Evolutionary conservation across 2,113 vertebrate genomes (phyloP).

Genomic region (Sarotherodon lohbergeri): DNA sequence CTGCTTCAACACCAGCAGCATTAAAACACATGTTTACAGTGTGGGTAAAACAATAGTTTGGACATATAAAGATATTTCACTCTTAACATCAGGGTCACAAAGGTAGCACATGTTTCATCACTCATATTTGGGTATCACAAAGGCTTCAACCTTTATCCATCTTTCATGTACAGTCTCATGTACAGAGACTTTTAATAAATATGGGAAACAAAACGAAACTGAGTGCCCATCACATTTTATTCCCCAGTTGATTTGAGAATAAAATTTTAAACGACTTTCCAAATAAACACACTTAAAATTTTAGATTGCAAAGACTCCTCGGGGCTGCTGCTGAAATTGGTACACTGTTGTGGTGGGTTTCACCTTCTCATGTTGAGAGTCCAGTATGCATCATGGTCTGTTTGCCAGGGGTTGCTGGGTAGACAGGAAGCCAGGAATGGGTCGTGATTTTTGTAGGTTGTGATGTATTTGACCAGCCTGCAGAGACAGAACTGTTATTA

Average conservation of each 20-base stretch:
- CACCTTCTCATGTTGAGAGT: conserved; percentile 87
- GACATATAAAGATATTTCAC: background rate
- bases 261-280: background rate
- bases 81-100: background rate
- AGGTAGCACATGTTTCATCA: background rate
- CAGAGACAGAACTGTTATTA: background rate
- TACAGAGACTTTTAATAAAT: background rate
- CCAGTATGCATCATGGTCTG: conserved; percentile 87
- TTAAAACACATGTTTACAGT: background rate
- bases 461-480: conserved; percentile 87
- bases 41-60: background rate
- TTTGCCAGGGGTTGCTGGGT: conserved; percentile 93
- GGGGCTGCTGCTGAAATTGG: background rate
- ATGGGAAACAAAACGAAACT: background rate
- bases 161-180: background rate
- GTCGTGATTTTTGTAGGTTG: conserved; percentile 86
- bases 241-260: background rate
- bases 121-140: background rate
- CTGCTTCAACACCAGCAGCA: background rate
- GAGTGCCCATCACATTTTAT: background rate
- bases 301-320: background rate
- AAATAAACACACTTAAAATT: background rate
- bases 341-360: background rate
- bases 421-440: conserved; percentile 85
- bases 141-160: background rate